phyloP scores from a whole-genome alignment of 2,888 invertebrate species.

The Tipula lateralis region DNA sequence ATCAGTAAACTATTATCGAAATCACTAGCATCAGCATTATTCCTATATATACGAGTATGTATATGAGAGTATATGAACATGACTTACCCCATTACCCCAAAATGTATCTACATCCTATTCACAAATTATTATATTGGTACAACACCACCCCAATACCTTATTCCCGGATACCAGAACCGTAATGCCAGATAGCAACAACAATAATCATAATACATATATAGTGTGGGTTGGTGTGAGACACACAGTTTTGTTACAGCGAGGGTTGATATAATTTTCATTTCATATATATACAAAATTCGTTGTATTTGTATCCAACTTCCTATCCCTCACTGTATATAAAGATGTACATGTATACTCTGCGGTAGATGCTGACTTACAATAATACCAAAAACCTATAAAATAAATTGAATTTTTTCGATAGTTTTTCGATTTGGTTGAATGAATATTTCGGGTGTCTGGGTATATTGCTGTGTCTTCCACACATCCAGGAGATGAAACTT shows the following conservation, averaged over 20 bases:
- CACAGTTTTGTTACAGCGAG: neutral
- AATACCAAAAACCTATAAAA: neutral
- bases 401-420: neutral
- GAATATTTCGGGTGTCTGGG: neutral
- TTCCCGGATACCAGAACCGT: too few relatives aligned
- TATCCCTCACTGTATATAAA: neutral
- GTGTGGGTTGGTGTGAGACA: neutral
- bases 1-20: slow-evolving; percentile 1
- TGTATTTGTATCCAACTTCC: too few relatives aligned
- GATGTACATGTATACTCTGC: neutral
- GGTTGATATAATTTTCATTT: neutral
- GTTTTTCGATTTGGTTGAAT: slow-evolving; percentile 7
- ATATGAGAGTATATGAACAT: neutral
- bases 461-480: neutral
- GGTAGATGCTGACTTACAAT: neutral
- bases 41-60: neutral
- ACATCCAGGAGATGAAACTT: neutral
- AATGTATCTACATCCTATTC: neutral
- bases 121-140: neutral
- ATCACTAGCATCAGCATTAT: slow-evolving; percentile 11
- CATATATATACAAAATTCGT: too few relatives aligned
- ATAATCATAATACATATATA: neutral
- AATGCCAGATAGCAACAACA: neutral
- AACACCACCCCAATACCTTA: too few relatives aligned
- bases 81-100: neutral